phyloP scores from a whole-genome alignment of 2,888 invertebrate species.

The Notodromas monacha region DNA sequence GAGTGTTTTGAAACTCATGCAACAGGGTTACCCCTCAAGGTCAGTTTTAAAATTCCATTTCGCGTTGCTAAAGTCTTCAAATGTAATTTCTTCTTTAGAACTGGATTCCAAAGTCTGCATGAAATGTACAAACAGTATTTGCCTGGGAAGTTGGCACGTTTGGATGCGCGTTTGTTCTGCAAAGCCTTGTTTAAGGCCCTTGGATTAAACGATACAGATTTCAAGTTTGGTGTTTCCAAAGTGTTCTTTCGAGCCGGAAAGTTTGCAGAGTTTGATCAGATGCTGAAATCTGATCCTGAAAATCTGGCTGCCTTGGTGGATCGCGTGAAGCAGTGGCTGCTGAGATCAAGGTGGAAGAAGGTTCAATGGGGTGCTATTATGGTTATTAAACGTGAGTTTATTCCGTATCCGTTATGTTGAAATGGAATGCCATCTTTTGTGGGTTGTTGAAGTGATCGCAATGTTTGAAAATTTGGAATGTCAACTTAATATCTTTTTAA shows the following conservation, averaged over 20 bases:
- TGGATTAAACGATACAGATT: constrained; percentile 65
- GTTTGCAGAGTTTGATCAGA: constrained; percentile 83
- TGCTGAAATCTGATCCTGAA: constrained; percentile 83
- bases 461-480: no score
- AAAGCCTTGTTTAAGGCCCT: constrained; percentile 81
- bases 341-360: constrained; percentile 71
- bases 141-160: constrained; percentile 41
- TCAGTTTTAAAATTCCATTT: no score
- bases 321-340: constrained; percentile 63
- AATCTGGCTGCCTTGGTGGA: constrained; percentile 49
- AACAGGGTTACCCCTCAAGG: constrained; percentile 44
- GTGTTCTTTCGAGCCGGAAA: constrained; percentile 96
- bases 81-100: no score
- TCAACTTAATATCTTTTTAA: no score
- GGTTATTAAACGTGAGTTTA: constrained; percentile 68
- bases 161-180: constrained; percentile 66
- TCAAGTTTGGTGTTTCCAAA: constrained; percentile 79
- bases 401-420: no score
- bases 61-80: no score
- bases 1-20: constrained; percentile 81
- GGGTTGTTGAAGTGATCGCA: no score
- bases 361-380: constrained; percentile 65
- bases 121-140: constrained; percentile 53
- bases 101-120: constrained; percentile 60
- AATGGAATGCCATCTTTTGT: no score